These are phyloP conservation scores for Paralinhomoeus sp. DNA, from an alignment of 2,888 invertebrate genomes.

Conservation along the genomic window DNA sequence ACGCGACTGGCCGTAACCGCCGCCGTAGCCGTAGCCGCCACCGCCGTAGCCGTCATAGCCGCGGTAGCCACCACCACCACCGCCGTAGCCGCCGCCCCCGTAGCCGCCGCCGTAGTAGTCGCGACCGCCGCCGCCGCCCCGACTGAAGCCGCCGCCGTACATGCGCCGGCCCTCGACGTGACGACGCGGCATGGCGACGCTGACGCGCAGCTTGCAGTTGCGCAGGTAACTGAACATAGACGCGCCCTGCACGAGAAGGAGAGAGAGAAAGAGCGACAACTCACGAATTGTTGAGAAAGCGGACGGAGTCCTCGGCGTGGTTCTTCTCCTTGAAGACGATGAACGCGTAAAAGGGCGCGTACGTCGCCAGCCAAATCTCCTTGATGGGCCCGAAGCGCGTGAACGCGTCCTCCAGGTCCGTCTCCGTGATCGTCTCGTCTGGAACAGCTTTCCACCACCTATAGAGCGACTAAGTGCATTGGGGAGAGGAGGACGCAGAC, in stretches of 20 bases:
- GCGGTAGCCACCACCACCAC: neutral
- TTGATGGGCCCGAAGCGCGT: conserved; percentile 4
- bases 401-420: conserved; percentile 6
- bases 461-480: neutral
- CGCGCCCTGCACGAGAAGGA: neutral
- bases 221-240: conserved; percentile 3
- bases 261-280: neutral
- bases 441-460: neutral
- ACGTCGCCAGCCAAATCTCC: conserved; percentile 7
- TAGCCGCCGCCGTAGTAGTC: neutral
- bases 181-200: conserved; percentile 6
- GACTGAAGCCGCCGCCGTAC: neutral
- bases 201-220: conserved; percentile 4
- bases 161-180: neutral
- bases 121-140: neutral
- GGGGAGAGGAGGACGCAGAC: neutral
- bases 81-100: neutral
- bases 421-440: conserved; percentile 5
- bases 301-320: conserved; percentile 6
- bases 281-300: conserved; percentile 4
- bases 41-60: neutral
- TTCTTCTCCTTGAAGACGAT: conserved; percentile 3
- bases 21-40: neutral
- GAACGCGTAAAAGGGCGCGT: conserved; percentile 6
- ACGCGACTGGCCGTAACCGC: neutral